These are phyloP conservation scores for Sphaerodactylus townsendi DNA, from an alignment of 2,113 vertebrate genomes.

Conservation along the genomic window DNA sequence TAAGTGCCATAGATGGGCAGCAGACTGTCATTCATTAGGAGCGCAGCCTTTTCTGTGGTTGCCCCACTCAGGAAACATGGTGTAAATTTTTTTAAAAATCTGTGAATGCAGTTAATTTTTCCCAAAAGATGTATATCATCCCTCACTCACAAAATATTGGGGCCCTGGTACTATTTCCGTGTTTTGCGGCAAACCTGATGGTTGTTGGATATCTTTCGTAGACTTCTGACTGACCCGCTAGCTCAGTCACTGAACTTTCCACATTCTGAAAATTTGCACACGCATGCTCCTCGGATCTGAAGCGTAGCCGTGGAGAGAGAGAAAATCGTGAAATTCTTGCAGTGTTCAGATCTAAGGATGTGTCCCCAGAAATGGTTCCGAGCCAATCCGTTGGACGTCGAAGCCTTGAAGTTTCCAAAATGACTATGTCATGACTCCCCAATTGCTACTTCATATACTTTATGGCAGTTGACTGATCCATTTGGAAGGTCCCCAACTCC, in stretches of 20 bases:
- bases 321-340: not conserved
- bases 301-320: not conserved
- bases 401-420: not conserved
- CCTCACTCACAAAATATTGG: not conserved
- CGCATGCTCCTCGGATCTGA: not conserved
- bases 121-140: too few species aligned
- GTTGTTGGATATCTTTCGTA: not conserved
- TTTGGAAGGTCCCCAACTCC: too few species aligned
- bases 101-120: too few species aligned
- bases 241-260: not conserved
- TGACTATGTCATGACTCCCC: not conserved
- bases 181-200: not conserved
- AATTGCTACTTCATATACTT: not conserved
- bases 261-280: too few species aligned
- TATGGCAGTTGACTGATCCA: not conserved
- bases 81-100: too few species aligned
- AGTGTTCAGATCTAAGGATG: not conserved
- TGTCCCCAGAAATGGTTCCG: too few species aligned
- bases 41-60: too few species aligned
- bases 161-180: too few species aligned
- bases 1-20: too few species aligned
- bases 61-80: too few species aligned
- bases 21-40: too few species aligned
- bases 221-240: not conserved
- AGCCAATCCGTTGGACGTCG: too few species aligned